These are phyloP conservation scores for Clarias pachynema DNA, from an alignment of 2,797 vertebrate species.

Conservation along the genomic window DNA sequence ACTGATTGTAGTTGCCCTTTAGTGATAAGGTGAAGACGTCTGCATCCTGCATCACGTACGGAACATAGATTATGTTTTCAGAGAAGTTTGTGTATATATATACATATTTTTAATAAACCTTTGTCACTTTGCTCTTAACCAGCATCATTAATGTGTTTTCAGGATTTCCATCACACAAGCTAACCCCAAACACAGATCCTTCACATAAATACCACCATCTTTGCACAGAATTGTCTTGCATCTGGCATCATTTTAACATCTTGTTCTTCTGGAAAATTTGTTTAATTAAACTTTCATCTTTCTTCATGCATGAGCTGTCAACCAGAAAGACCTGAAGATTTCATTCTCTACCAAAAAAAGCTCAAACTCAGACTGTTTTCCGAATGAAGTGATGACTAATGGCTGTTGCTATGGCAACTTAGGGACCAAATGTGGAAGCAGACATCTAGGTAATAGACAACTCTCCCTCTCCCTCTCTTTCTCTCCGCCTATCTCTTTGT, in stretches of 20 bases:
- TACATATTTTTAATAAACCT: too few relatives aligned
- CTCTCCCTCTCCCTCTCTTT: neutral
- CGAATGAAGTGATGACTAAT: conserved; percentile 13
- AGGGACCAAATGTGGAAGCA: conserved; percentile 19
- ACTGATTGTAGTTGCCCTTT: too few relatives aligned
- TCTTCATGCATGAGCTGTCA: neutral
- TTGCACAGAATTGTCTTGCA: neutral
- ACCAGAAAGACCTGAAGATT: neutral
- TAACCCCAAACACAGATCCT: neutral
- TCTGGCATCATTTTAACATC: neutral
- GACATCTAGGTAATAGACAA: conserved; percentile 20
- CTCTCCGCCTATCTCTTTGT: neutral
- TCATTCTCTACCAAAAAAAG: neutral
- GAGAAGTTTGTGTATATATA: too few relatives aligned
- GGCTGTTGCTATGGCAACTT: conserved; percentile 55
- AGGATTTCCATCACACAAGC: neutral
- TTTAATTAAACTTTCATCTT: neutral
- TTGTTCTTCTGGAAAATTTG: too few relatives aligned
- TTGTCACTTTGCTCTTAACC: too few relatives aligned
- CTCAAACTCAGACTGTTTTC: neutral
- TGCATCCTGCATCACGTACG: too few relatives aligned
- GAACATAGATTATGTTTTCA: too few relatives aligned
- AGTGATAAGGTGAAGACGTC: too few relatives aligned
- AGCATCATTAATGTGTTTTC: too few relatives aligned
- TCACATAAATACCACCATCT: neutral